phyloP scores from a whole-genome alignment of 2,888 invertebrate genomes.

The Hydriomena furcata region DNA sequence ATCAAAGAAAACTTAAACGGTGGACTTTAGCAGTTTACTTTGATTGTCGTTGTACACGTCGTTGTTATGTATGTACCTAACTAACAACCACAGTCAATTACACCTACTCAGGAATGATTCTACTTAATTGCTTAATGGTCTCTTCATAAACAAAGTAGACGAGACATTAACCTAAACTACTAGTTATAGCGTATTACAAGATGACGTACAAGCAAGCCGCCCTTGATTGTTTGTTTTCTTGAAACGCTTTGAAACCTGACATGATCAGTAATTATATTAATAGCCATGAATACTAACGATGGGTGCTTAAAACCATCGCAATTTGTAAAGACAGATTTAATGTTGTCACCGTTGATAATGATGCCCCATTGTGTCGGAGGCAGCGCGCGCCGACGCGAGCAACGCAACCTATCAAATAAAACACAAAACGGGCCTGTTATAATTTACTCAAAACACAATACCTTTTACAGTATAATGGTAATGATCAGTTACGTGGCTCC shows the following conservation, averaged over 20 bases:
- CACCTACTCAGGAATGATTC: slow-evolving; percentile 60
- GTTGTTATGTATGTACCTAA: not conserved
- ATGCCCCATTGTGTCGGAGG: slow-evolving; percentile 63
- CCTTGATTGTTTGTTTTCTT: slow-evolving; percentile 48
- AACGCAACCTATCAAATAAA: slow-evolving; percentile 63
- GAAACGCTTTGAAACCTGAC: slow-evolving; percentile 44
- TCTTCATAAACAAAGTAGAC: slow-evolving; percentile 52
- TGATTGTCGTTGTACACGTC: slow-evolving; percentile 20
- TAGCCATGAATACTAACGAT: slow-evolving; percentile 36
- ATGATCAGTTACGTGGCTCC: slow-evolving; percentile 78
- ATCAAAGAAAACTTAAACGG: slow-evolving; percentile 11
- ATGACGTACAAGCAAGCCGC: slow-evolving; percentile 51
- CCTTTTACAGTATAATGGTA: slow-evolving; percentile 80
- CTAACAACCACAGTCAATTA: slow-evolving; percentile 55
- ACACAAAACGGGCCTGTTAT: slow-evolving; percentile 76
- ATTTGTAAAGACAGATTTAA: slow-evolving; percentile 61
- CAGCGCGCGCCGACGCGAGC: slow-evolving; percentile 53
- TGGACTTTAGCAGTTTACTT: slow-evolving; percentile 17
- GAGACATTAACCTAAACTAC: slow-evolving; percentile 53
- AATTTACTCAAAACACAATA: slow-evolving; percentile 84
- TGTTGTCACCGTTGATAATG: slow-evolving; percentile 78
- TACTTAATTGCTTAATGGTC: slow-evolving; percentile 71
- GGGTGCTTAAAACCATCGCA: slow-evolving; percentile 53
- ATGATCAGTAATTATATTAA: slow-evolving; percentile 53
- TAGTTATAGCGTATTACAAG: slow-evolving; percentile 56